These are phyloP conservation scores for Punctoribates punctum DNA, from an alignment of 2,888 invertebrate genomes.

Conservation along the genomic window DNA sequence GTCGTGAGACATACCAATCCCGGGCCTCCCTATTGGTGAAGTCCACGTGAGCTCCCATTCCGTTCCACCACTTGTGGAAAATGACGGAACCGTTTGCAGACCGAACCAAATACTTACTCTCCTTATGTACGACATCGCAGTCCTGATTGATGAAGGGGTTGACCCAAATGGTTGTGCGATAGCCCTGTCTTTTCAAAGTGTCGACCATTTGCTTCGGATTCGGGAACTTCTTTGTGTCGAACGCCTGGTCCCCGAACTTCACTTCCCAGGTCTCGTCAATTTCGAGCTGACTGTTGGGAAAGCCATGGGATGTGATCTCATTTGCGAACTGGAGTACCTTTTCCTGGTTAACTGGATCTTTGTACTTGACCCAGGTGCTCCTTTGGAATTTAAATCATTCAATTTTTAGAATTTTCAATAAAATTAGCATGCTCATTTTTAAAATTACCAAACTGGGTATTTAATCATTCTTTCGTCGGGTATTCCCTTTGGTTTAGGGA, in stretches of 20 bases:
- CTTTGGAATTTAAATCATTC: slow-evolving; percentile 52
- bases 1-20: slow-evolving; percentile 54
- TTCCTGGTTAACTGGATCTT: slow-evolving; percentile 64
- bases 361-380: slow-evolving; percentile 82
- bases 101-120: slow-evolving; percentile 56
- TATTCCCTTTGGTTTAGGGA: slow-evolving; percentile 62
- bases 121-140: slow-evolving; percentile 50
- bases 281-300: slow-evolving; percentile 63
- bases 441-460: slow-evolving; percentile 68
- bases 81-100: background rate
- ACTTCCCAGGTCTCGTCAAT: slow-evolving; percentile 79
- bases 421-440: no score
- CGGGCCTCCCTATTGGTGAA: slow-evolving; percentile 67
- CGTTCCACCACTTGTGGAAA: slow-evolving; percentile 57
- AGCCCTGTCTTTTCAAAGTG: slow-evolving; percentile 61
- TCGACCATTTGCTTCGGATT: slow-evolving; percentile 63
- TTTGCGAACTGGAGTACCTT: slow-evolving; percentile 64
- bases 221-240: slow-evolving; percentile 67
- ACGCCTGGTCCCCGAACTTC: slow-evolving; percentile 74
- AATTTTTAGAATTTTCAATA: background rate
- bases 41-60: slow-evolving; percentile 61
- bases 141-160: slow-evolving; percentile 74
- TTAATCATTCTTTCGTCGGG: slow-evolving; percentile 69
- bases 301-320: slow-evolving; percentile 64
- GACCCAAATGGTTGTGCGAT: slow-evolving; percentile 74